Conservation (phyloP, 2,797 vertebrate genomes). For the Nothura maculosa region DNA sequence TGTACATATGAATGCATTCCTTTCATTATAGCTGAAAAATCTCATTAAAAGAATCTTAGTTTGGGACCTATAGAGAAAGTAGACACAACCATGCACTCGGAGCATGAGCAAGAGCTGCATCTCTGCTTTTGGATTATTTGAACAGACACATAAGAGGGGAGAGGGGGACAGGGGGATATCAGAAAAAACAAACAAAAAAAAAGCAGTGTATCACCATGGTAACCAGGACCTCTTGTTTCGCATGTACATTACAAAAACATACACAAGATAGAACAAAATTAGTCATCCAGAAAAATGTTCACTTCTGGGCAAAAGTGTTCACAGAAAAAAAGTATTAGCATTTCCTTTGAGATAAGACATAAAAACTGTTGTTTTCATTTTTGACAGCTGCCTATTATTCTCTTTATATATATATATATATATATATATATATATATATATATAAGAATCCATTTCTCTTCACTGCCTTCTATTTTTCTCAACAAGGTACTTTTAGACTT, state of each 20-base stretch:
- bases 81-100: background rate
- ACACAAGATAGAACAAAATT: background rate
- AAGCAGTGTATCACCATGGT: conserved; percentile 23
- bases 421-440: no score
- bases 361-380: background rate
- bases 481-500: background rate
- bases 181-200: background rate
- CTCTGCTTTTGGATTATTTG: conserved; percentile 17
- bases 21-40: background rate
- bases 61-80: background rate
- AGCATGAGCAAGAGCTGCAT: background rate
- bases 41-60: background rate
- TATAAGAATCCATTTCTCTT: background rate
- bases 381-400: conserved; percentile 10
- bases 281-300: background rate
- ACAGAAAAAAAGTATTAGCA: background rate
- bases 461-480: background rate
- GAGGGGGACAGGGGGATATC: background rate
- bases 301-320: background rate
- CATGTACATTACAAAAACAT: conserved; percentile 1
- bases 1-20: background rate
- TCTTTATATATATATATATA: no score
- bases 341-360: background rate
- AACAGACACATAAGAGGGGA: background rate
- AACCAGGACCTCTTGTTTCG: conserved; percentile 62